Conservation (phyloP, 2,113 vertebrate species). For the Tetrax tetrax region DNA sequence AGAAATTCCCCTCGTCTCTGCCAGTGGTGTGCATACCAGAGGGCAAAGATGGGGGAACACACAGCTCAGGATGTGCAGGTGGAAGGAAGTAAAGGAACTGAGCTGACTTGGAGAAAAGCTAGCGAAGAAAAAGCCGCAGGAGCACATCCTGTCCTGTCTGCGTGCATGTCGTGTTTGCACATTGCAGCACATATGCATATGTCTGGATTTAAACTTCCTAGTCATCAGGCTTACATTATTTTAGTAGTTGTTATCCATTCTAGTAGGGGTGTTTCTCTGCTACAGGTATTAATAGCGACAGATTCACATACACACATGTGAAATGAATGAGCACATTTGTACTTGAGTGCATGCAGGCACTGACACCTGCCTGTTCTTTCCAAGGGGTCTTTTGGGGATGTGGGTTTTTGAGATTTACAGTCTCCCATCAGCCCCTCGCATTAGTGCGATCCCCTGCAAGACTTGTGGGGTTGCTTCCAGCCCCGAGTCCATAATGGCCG, state of each 20-base stretch:
- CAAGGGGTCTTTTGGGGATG: neutral
- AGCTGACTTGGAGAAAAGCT: neutral
- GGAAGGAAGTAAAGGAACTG: neutral
- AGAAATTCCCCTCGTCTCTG: neutral
- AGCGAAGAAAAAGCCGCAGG: neutral
- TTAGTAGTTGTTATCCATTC: neutral
- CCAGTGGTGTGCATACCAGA: neutral
- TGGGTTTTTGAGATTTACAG: neutral
- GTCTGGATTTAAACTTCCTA: neutral
- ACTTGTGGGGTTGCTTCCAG: neutral
- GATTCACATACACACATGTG: neutral
- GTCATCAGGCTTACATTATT: neutral
- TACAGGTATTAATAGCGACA: neutral
- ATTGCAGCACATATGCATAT: rapidly evolving
- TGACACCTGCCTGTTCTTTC: neutral
- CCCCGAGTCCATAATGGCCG: neutral
- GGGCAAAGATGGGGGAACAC: neutral
- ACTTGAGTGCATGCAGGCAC: neutral
- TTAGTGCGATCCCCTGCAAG: neutral
- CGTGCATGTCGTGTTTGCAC: neutral
- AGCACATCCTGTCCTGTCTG: neutral
- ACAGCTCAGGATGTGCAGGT: neutral
- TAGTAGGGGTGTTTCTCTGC: neutral
- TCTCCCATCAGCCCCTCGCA: neutral
- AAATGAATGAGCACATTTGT: neutral